Evolutionary conservation across 2,888 invertebrate genomes (phyloP), one percentile per base, ranked within the genome.

Genomic region (Mythimna lalbum): DNA sequence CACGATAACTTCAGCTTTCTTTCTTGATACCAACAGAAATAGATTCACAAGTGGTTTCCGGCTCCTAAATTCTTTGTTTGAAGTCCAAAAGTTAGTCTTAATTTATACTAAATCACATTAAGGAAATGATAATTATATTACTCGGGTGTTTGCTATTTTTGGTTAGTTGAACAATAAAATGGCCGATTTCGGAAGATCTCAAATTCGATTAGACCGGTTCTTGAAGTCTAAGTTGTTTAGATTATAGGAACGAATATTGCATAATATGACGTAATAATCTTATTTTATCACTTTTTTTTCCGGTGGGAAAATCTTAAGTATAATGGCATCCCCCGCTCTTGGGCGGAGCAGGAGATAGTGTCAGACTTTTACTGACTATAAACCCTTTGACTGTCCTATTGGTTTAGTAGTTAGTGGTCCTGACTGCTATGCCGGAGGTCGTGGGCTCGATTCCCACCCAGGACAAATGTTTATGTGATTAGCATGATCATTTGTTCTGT

Each of bases 141-240:
- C 33, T 21, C 17, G 12, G 23, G 50, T 21, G 43, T 17, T 53
- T 59, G 7, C 78, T 72, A 55, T 78, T 63, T 75, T 43, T 39
- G 73, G 63, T 17, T 19, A 63, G 59, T 47, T 14, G 73, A 63
- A 60, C 49, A 60, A 63, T 72, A 63, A 77, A 71, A 70, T 53
- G 1, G n/a, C 59, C 36, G 23, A 27, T 9, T 43, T 60, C 17
- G 59, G 73, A 12, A 7, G 12, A 12, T 23, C 6, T 17, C 6
- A 50, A 27, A 57, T 43, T 27, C 3, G 27, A 43, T 43, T 6
- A 59, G 12, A 78, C 78, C 49, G 53, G 73, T 75, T 72, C 19
- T 53, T 50, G 27, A 36, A 33, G 78, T 61, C 78, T 73, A 59
- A 39, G 19, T 63, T 78, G 23, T n/a, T n/a, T n/a, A n/a, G n/a